phyloP scores from a whole-genome alignment of 2,888 invertebrate genomes.

The Craniophora ligustri region DNA sequence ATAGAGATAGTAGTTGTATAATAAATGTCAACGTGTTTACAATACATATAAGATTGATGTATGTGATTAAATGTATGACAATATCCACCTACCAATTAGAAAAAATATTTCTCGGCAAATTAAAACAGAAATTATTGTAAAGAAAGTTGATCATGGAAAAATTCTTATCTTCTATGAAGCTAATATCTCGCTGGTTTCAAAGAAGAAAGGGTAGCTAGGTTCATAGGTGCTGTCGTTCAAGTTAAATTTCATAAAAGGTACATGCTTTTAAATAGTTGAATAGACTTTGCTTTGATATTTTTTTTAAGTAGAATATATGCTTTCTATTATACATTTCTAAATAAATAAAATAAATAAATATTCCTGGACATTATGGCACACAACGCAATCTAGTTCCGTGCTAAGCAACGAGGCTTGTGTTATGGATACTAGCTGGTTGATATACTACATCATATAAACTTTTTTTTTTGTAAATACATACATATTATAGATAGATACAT shows the following conservation, averaged over 20 bases:
- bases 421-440: too few species aligned
- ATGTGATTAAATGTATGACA: constrained; percentile 23
- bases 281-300: constrained; percentile 19
- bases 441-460: too few species aligned
- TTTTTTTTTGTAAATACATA: too few species aligned
- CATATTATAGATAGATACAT: too few species aligned
- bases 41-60: too few species aligned
- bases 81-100: constrained; percentile 22
- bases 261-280: constrained; percentile 26
- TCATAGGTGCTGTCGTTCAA: constrained; percentile 36
- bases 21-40: too few species aligned
- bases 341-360: too few species aligned
- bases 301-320: constrained; percentile 13
- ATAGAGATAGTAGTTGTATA: too few species aligned
- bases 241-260: constrained; percentile 23
- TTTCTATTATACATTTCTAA: too few species aligned
- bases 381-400: too few species aligned
- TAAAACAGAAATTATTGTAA: constrained; percentile 42
- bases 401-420: too few species aligned
- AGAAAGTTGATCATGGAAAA: constrained; percentile 38
- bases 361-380: too few species aligned
- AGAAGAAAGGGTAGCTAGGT: constrained; percentile 13
- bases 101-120: constrained; percentile 24
- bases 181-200: constrained; percentile 49
- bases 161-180: constrained; percentile 41